Evolutionary conservation across 2,888 invertebrate species (phyloP), one percentile per base, ranked within the genome.

Genomic region (Dryobotodes eremita): DNA sequence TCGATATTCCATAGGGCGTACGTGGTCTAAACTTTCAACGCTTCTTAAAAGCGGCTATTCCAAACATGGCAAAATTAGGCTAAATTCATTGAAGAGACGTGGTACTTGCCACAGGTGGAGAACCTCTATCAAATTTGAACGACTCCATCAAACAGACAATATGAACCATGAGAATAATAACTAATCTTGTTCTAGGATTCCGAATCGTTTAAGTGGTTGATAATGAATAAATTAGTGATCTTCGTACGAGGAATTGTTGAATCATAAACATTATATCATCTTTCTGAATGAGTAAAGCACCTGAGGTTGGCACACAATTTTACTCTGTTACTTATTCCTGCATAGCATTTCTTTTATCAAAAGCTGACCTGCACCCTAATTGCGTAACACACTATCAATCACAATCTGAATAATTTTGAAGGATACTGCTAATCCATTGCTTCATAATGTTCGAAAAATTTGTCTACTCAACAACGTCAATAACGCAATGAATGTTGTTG

Each of bases 191-290:
- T 80, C 73, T 84, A 80, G 42, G 62, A 84, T 48, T 42, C 20
- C 46, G 13, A 73, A 73, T 84, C 53, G 75, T 68, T 64, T 42
- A 82, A 83, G 83, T 83, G 79, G 69, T 64, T 73, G 53, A 64
- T 75, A 71, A 68, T 73, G 8, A 76, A 73, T 84, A 59, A 76
- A 71, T 55, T 76, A 73, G 70, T 64, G 26, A 59, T 50, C 31
- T 6, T 59, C 23, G 55, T 79, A 75, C 69, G 59, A 61, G 42
- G 71, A 79, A 83, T 61, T 57, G 80, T 83, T 79, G 79, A 83
- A 46, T 83, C 84, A 83, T 79, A 31, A 48, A 70, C 70, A 68
- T 62, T 68, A 1, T 31, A 50, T 20, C 42, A 64, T 55, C 15
- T 61, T 73, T 26, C 10, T 48, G n/a, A 23, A 23, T 71, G 42